Base-by-base conservation (phyloP, 2,113 vertebrate genomes). In the Cephalopterus ornatus region DNA sequence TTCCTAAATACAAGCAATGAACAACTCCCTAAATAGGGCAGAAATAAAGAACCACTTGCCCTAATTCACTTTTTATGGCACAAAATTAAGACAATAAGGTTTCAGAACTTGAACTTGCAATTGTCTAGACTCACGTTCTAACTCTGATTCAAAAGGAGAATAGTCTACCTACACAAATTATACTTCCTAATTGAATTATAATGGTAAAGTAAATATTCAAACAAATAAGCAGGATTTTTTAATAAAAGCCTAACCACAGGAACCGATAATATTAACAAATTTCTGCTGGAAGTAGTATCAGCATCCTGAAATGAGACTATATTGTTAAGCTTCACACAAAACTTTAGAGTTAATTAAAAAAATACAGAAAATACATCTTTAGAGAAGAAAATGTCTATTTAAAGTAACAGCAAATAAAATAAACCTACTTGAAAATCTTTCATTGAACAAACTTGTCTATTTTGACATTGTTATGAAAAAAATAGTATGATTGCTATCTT, bases 181-280 rank as follows among this genome's bases (percentile, higher is more conserved):
- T 39, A 94, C 74, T 93, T 97, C 71, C 63, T 55, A 49, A 96
- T 85, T 97, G 65, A 78, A 47, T 97, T 96, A 85, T 70, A 89
- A 62, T 65, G 55, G 70, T 78, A 67, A 79, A 91, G 58, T 91
- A 90, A 91, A 47, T 37, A 91, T 78, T 90, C 74, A 76, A 85
- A 52, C 37, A 92, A 82, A 90, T 71, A 61, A 84, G 21, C 2
- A 70, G 9, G 41, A 33, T 10, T 82, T 95, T 95, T 79, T 21
- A 59, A 85, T 93, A 86, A 79, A 92, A 32, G 7, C n/a, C 50
- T 78, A 84, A 75, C 35, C 44, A 92, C 42, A 77, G n/a, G 62
- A 79, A 61, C 77, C 21, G 58, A 52, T 46, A 63, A 92, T 42
- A 85, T n/a, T 84, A 85, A 95, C 65, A 76, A 59, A 88, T 39